Evolutionary conservation across 2,113 vertebrate genomes (phyloP).

Genomic region (Plecturocebus donacophilus): DNA sequence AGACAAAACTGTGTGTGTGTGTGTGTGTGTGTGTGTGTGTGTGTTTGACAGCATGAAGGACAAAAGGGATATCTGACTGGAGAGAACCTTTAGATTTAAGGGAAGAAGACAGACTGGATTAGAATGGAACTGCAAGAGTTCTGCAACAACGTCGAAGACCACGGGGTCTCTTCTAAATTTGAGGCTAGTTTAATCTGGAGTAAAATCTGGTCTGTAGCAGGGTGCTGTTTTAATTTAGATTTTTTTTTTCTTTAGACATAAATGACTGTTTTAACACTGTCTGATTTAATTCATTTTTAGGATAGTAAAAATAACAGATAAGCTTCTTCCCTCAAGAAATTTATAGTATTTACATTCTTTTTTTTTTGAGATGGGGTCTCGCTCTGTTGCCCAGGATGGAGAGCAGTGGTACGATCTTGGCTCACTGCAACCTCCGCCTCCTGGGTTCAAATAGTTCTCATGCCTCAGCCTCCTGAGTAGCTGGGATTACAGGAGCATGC

Average conservation of each 20-base stretch:
- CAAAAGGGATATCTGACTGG: background rate
- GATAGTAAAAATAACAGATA: constrained; percentile 11
- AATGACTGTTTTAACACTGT: constrained; percentile 35
- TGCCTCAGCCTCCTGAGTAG: no score
- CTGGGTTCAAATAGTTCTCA: no score
- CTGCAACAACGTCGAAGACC: background rate
- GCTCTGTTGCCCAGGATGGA: no score
- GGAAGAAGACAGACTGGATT: constrained; percentile 15
- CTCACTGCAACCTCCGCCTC: no score
- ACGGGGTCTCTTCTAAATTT: background rate
- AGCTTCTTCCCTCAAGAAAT: constrained; percentile 37
- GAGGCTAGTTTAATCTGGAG: constrained; percentile 43
- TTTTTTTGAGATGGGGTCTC: no score
- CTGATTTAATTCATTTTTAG: constrained; percentile 37
- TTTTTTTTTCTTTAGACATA: constrained; percentile 14
- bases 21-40: background rate
- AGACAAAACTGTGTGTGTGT: background rate
- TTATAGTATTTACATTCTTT: constrained; percentile 26
- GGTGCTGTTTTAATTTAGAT: constrained; percentile 41
- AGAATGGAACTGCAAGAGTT: background rate
- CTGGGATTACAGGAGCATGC: no score
- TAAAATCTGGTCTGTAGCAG: constrained; percentile 44
- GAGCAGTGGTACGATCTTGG: no score
- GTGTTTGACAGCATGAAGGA: background rate
- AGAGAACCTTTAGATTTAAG: constrained; percentile 18